Evolutionary conservation across 1,140 invertebrate genomes (phyloP).

Genomic region (Ceratina calcarata): DNA sequence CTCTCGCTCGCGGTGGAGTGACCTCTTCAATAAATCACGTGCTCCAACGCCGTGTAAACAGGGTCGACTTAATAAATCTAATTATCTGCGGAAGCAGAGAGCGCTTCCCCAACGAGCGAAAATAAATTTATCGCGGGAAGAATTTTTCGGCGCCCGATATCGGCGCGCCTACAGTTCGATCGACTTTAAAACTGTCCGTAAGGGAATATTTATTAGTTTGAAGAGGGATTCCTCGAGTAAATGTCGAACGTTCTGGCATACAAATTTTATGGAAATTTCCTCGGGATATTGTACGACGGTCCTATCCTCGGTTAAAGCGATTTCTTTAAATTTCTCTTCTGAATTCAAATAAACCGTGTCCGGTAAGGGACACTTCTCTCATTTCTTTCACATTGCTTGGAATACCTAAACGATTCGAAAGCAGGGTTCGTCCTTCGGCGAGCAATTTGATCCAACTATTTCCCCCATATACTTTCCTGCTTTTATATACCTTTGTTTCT

Average conservation of each 20-base stretch:
- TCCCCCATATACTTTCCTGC: conserved; percentile 1
- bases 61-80: conserved; percentile 71
- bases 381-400: neutral
- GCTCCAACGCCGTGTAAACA: conserved; percentile 67
- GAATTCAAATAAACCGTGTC: conserved; percentile 31
- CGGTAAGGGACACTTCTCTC: neutral
- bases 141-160: conserved; percentile 54
- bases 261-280: conserved; percentile 31
- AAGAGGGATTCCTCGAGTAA: conserved; percentile 4
- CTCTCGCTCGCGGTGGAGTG: conserved; percentile 36
- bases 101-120: conserved; percentile 21
- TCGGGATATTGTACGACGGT: neutral
- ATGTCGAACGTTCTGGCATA: conserved; percentile 8
- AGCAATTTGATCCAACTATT: neutral
- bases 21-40: conserved; percentile 69
- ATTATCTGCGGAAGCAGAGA: conserved; percentile 56
- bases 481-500: conserved; percentile 7
- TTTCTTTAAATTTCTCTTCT: conserved; percentile 12
- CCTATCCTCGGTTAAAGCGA: neutral
- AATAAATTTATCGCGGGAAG: conserved; percentile 62
- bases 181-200: conserved; percentile 29
- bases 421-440: neutral
- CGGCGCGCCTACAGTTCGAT: conserved; percentile 16
- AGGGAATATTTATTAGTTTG: conserved; percentile 18
- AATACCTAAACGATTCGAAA: conserved; percentile 9